These are phyloP conservation scores for Drosophila bipectinata DNA, from an alignment of 1,140 invertebrate species.

Conservation along the genomic window DNA sequence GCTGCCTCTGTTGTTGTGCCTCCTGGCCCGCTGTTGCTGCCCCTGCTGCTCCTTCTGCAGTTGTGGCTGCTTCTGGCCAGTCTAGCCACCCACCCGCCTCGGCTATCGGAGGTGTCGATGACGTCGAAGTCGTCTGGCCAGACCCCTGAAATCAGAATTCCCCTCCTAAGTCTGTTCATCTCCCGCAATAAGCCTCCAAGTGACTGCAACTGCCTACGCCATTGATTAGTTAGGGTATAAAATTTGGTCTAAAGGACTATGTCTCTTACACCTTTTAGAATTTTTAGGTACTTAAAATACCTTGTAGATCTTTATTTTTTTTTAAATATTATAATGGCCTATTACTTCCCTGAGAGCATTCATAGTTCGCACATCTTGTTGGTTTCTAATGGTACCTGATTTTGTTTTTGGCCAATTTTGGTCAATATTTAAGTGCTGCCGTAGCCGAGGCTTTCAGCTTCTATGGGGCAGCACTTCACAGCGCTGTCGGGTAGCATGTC, in stretches of 20 bases:
- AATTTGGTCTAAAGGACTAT: slow-evolving; percentile 4
- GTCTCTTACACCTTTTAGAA: neutral
- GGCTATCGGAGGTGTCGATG: slow-evolving; percentile 79
- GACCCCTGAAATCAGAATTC: slow-evolving; percentile 20
- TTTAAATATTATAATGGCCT: neutral
- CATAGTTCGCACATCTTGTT: slow-evolving; percentile 24
- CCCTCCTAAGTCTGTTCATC: neutral
- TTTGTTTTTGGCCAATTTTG: slow-evolving; percentile 86
- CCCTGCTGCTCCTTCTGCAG: slow-evolving; percentile 12
- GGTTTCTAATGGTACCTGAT: slow-evolving; percentile 84
- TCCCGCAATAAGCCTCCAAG: slow-evolving; percentile 11
- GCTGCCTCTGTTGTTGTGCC: slow-evolving; percentile 21
- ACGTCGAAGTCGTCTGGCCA: slow-evolving; percentile 56
- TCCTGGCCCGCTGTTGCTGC: neutral
- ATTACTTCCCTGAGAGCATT: slow-evolving; percentile 8
- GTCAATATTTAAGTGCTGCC: slow-evolving; percentile 77
- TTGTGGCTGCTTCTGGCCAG: slow-evolving; percentile 22
- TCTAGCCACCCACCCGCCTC: slow-evolving; percentile 69
- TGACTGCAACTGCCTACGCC: slow-evolving; percentile 55
- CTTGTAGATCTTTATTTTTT: neutral
- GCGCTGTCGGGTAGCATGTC: slow-evolving; percentile 12
- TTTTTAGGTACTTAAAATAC: too few species aligned
- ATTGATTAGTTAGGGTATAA: slow-evolving; percentile 36
- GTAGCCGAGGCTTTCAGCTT: slow-evolving; percentile 33
- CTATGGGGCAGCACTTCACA: slow-evolving; percentile 15